Base-by-base conservation (phyloP, 2,113 vertebrate genomes). In the Corythornis cristatus region DNA sequence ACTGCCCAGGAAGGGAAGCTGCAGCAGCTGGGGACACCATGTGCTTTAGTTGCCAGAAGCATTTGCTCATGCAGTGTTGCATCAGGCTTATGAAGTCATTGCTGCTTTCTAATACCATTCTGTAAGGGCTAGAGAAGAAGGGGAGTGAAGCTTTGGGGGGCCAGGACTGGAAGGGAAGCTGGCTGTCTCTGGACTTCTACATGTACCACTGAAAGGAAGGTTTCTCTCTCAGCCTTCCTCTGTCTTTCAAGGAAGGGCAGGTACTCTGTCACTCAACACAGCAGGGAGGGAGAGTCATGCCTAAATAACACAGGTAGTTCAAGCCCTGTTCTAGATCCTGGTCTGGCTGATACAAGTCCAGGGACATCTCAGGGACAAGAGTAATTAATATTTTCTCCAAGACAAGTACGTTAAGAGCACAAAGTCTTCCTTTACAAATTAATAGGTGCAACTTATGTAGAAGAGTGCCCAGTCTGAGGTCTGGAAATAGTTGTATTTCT, bases 51-150 rank as follows among this genome's bases (percentile, higher is more conserved):
- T 92, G 86, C 72, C 84, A 26, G 12, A 74, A 67, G 72, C 51
- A 3, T 71, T 92, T 86, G 61, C 84, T 84, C n/a, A 4, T 64
- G 23, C 15, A 3, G 62, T 26, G 60, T 96, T 96, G 93, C 93
- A 94, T 96, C 96, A 96, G 91, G 51, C 88, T 85, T 42, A 66
- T 91, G 91, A 96, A 72, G 72, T 96, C 94, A 96, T 66, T 87
- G 78, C 87, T 89, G 84, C 82, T 91, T 78, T 61, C 58, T 54
- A 58, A 42, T 66, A 14, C 78, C 64, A 50, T 40, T 76, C 42
- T 68, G 10, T 28, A 65, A 62, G 37, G 77, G 84, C 81, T 89
- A 58, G 71, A 89, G n/a, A 73, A 50, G 70, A 78, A 68, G 4
- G 10, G 60, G 46, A 78, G 66, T 20, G 23, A 29, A 61, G 10